Conservation (phyloP, 2,888 invertebrate species). For the Scaptomyza reducta region DNA sequence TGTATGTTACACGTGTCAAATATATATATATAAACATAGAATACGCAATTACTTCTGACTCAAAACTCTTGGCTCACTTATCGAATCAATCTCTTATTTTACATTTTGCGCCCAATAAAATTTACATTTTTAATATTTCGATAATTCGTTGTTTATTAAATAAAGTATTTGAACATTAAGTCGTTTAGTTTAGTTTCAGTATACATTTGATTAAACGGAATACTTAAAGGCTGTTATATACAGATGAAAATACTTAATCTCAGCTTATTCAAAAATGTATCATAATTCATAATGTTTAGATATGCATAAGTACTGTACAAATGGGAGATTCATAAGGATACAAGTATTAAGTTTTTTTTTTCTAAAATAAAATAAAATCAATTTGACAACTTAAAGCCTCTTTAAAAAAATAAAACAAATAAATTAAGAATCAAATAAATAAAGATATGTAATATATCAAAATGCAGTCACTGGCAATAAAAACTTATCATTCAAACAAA, state of each 20-base stretch:
- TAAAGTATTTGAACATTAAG: conserved; percentile 25
- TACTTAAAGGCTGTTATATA: conserved; percentile 27
- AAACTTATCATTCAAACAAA: conserved; percentile 16
- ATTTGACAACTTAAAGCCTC: conserved; percentile 71
- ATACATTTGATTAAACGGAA: neutral
- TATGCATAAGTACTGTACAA: conserved; percentile 56
- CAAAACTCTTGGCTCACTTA: conserved; percentile 1
- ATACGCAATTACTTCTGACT: conserved; percentile 19
- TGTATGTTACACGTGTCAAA: conserved; percentile 23
- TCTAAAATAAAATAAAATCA: conserved; percentile 31
- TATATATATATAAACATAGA: conserved; percentile 26
- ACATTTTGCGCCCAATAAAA: neutral
- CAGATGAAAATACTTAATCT: conserved; percentile 26
- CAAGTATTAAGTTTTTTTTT: conserved; percentile 9
- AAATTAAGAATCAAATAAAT: conserved; percentile 55
- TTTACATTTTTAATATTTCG: neutral
- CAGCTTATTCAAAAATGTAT: neutral
- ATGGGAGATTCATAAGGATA: conserved; percentile 55
- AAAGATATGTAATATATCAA: conserved; percentile 24
- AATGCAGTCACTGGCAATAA: conserved; percentile 75
- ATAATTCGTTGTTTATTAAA: conserved; percentile 4
- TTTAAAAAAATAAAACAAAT: conserved; percentile 52
- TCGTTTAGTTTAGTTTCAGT: conserved; percentile 10
- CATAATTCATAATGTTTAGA: conserved; percentile 1
- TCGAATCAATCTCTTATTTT: neutral